phyloP scores from a whole-genome alignment of 2,888 invertebrate species.

The Caradrina clavipalpis region DNA sequence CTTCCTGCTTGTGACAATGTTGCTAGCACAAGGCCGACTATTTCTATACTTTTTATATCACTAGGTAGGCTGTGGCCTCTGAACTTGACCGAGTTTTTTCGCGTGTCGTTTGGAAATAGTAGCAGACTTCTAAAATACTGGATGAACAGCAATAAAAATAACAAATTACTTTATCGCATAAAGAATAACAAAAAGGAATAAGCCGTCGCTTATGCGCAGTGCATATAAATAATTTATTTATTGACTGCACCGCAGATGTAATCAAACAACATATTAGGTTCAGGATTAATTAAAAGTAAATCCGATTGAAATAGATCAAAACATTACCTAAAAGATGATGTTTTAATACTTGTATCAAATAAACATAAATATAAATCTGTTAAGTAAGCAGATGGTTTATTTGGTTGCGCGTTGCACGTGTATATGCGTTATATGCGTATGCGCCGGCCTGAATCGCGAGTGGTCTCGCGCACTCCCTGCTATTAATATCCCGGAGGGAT shows the following conservation, averaged over 20 bases:
- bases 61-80: slow-evolving; percentile 20
- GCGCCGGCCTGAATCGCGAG: slow-evolving; percentile 81
- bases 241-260: slow-evolving; percentile 19
- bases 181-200: slow-evolving; percentile 10
- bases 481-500: slow-evolving; percentile 80
- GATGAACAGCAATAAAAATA: slow-evolving; percentile 10
- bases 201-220: slow-evolving; percentile 14
- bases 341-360: slow-evolving; percentile 50
- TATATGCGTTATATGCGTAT: slow-evolving; percentile 69
- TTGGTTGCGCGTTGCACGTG: slow-evolving; percentile 63
- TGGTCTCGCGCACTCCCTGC: slow-evolving; percentile 70
- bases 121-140: not conserved
- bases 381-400: slow-evolving; percentile 59
- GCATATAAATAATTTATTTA: slow-evolving; percentile 29
- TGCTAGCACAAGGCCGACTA: slow-evolving; percentile 78
- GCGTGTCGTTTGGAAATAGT: not conserved
- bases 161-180: not conserved
- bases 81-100: slow-evolving; percentile 63
- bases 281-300: slow-evolving; percentile 17
- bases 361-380: slow-evolving; percentile 60
- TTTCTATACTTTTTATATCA: slow-evolving; percentile 60
- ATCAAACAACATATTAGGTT: slow-evolving; percentile 13
- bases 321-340: slow-evolving; percentile 47
- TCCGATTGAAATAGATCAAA: slow-evolving; percentile 45
- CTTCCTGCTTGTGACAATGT: slow-evolving; percentile 83